Base-by-base conservation (phyloP, 2,113 vertebrate species). In the Tachycineta bicolor region DNA sequence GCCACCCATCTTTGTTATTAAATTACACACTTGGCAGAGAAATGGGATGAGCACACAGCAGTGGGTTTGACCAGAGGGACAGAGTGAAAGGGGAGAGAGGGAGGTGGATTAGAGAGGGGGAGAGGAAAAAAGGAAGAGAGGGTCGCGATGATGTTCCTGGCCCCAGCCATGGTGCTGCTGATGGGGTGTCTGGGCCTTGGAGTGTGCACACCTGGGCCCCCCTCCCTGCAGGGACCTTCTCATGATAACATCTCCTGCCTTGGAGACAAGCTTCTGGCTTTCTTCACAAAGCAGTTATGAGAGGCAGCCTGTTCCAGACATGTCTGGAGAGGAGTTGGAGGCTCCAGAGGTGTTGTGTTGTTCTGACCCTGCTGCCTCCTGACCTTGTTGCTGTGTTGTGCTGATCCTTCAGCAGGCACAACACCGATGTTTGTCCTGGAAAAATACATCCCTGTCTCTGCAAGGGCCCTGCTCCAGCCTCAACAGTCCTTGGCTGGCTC, bases 271-370 rank as follows among this genome's bases (percentile, higher is more conserved):
- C 31, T 31, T 11, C 76, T 43, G 50, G 14, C 21, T 34, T 5
- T 29, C 29, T 43, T 11, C 56, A 43, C 29, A 5, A 0, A 14
- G 56, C 3, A 29, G 12, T 14, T 4, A 0, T 0, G 18, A 22
- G 15, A 13, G 19, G 15, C 64, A 69, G 8, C 3, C 29, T 56
- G 58, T 10, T 31, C 44, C 41, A 31, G 20, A 56, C 0, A 6
- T 14, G 34, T 5, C n/a, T 47, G 41, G 10, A 41, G 20, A 14
- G 6, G 41, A 56, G 39, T 15, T 0, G 0, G 44, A 24, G 52
- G 62, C 62, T 50, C 16, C 4, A 5, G n/a, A 15, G 11, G 5
- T 8, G 5, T 5, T 5, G 11, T 10, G 20, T 41, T 41, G 1
- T 34, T 8, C 43, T 55, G 56, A 34, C 17, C 19, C 49, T 23